Evolutionary conservation across 1,140 invertebrate genomes (phyloP).

Genomic region (Drosophila pseudoobscura): DNA sequence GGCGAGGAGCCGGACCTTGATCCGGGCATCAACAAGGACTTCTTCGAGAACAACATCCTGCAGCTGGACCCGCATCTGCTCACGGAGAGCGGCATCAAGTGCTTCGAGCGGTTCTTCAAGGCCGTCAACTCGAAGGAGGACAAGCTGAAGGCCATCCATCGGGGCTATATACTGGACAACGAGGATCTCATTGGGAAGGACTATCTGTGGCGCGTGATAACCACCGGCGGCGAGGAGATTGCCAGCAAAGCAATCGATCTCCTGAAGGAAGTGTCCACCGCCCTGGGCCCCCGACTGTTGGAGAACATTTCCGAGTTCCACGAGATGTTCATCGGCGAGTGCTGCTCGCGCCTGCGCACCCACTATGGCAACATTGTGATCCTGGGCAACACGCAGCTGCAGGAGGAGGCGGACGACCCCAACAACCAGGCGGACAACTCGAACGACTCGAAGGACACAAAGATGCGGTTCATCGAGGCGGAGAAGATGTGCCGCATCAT

Average conservation of each 20-base stretch:
- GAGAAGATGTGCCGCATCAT: conserved; percentile 96
- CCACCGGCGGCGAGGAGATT: conserved; percentile 95
- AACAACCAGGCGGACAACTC: conserved; percentile 70
- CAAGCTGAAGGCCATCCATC: conserved; percentile 94
- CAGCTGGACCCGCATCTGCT: conserved; percentile 95
- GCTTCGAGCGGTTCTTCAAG: conserved; percentile 95
- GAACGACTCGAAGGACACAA: conserved; percentile 74
- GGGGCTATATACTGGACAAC: conserved; percentile 92
- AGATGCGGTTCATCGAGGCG: conserved; percentile 87
- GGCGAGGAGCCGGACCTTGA: conserved; percentile 98
- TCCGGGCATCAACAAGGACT: conserved; percentile 97
- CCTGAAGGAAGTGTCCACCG: conserved; percentile 96
- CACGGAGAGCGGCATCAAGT: conserved; percentile 98
- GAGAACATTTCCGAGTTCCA: conserved; percentile 89
- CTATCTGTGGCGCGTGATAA: conserved; percentile 97
- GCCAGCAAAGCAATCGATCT: conserved; percentile 95
- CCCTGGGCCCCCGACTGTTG: conserved; percentile 93
- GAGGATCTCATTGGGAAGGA: conserved; percentile 97
- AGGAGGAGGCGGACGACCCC: conserved; percentile 58
- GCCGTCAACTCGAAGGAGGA: conserved; percentile 98
- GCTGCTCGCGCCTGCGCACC: conserved; percentile 93
- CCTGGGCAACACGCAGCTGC: conserved; percentile 76
- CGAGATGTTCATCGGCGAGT: conserved; percentile 95
- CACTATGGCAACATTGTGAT: conserved; percentile 89
- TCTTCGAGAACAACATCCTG: conserved; percentile 97